These are phyloP conservation scores for Phylloscopus trochiloides DNA, from an alignment of 2,113 vertebrate genomes.

Conservation along the genomic window DNA sequence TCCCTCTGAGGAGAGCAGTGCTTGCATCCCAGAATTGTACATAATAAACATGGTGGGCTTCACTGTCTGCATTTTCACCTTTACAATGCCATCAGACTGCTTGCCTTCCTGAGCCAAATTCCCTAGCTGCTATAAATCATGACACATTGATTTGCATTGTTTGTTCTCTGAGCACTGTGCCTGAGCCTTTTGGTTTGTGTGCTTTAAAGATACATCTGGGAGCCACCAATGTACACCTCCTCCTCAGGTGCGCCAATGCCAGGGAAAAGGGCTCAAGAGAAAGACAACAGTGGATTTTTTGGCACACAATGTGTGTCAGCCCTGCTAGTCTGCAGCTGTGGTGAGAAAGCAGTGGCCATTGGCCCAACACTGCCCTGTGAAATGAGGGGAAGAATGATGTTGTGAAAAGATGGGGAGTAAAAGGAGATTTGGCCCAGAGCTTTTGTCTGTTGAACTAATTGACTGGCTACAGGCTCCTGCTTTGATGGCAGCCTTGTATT, in stretches of 20 bases:
- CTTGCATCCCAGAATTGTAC: not conserved
- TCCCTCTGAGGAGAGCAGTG: not conserved
- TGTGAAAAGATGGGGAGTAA: not conserved
- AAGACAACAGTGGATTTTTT: not conserved
- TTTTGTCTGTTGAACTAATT: not conserved
- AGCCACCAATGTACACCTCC: not conserved
- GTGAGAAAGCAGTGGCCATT: not conserved
- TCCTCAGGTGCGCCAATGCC: not conserved
- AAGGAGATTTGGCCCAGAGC: not conserved
- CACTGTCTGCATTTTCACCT: not conserved
- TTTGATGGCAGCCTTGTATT: not conserved
- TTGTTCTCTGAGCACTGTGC: not conserved
- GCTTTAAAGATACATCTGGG: not conserved
- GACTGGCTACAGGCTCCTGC: not conserved
- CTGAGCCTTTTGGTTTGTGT: not conserved
- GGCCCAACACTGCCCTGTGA: not conserved
- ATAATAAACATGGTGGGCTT: not conserved
- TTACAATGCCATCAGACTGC: not conserved
- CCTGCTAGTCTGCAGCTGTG: not conserved
- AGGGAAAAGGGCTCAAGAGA: not conserved
- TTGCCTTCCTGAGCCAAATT: not conserved
- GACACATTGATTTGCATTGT: not conserved
- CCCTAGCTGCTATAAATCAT: not conserved
- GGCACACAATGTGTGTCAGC: rapidly evolving
- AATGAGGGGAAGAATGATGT: not conserved